Evolutionary conservation across 2,888 invertebrate genomes (phyloP).

Genomic region (Noctua fimbriata): DNA sequence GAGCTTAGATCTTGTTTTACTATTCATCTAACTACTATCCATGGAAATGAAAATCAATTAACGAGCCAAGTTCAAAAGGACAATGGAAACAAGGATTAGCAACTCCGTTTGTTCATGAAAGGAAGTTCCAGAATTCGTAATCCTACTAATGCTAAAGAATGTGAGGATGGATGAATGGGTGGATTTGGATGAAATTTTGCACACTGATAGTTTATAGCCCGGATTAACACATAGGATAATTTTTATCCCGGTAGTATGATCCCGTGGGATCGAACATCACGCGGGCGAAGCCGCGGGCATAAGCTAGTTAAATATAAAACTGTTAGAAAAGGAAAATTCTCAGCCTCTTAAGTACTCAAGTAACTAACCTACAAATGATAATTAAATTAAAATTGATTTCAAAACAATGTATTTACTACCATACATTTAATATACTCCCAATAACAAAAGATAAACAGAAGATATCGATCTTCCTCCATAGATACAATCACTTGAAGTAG

Average conservation of each 20-base stretch:
- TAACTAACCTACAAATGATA: background rate
- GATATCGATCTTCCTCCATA: conserved; percentile 43
- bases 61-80: background rate
- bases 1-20: conserved; percentile 8
- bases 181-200: no score
- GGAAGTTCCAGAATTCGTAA: background rate
- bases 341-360: background rate
- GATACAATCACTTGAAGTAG: conserved; percentile 48
- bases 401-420: conserved; percentile 7
- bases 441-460: conserved; percentile 36
- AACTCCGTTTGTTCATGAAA: background rate
- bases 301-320: background rate
- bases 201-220: no score
- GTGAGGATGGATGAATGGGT: no score
- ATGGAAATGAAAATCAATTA: conserved; percentile 23
- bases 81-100: background rate
- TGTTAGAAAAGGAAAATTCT: background rate
- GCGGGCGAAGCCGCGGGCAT: no score
- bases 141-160: background rate
- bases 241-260: no score
- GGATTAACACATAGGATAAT: no score
- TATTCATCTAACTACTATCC: conserved; percentile 17
- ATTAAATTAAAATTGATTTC: conserved; percentile 15
- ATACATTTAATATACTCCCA: background rate
- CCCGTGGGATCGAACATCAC: no score